A percentile compares a stretch with the other conserved stretches of the same genome.
phyloP scores from a whole-genome alignment of 2,113 vertebrate species.

The Varanus komodoensis region DNA sequence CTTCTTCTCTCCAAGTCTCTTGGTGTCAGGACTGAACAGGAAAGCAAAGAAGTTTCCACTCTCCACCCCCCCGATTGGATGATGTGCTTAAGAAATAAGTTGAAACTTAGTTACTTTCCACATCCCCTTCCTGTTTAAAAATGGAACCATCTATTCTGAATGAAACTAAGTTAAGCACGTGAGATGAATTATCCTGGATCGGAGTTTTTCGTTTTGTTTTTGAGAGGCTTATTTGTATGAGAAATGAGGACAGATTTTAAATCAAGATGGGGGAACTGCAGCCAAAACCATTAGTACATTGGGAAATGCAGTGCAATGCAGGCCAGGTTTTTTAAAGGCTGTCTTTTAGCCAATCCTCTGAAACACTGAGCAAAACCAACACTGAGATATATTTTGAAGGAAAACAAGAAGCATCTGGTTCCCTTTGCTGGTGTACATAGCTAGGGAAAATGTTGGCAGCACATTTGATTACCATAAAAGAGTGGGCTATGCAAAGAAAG shows the following conservation, averaged over 20 bases:
- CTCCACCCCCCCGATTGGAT: conserved; percentile 38
- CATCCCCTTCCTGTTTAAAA: conserved; percentile 46
- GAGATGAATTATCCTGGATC: conserved; percentile 56
- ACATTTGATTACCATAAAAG: conserved; percentile 84
- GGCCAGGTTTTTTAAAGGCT: conserved; percentile 69
- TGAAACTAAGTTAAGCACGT: conserved; percentile 62
- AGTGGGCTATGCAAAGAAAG: conserved; percentile 76
- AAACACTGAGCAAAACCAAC: conserved; percentile 80
- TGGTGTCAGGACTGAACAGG: conserved; percentile 21
- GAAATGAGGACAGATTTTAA: conserved; percentile 44
- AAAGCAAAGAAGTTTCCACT: conserved; percentile 34
- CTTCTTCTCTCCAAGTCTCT: conserved; percentile 59
- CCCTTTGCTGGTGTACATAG: conserved; percentile 80
- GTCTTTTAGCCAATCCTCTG: conserved; percentile 72
- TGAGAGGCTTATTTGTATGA: conserved; percentile 46
- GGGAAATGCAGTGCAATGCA: conserved; percentile 61
- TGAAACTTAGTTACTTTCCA: conserved; percentile 19
- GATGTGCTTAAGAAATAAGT: conserved; percentile 20
- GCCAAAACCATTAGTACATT: conserved; percentile 67
- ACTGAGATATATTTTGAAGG: conserved; percentile 73
- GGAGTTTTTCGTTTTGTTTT: conserved; percentile 57
- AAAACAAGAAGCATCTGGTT: conserved; percentile 82
- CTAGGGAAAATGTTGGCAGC: conserved; percentile 80
- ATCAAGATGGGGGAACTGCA: conserved; percentile 63
- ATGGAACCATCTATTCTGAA: conserved; percentile 53